Conservation (phyloP, 2,797 vertebrate genomes). For the Pelochelys cantorii region DNA sequence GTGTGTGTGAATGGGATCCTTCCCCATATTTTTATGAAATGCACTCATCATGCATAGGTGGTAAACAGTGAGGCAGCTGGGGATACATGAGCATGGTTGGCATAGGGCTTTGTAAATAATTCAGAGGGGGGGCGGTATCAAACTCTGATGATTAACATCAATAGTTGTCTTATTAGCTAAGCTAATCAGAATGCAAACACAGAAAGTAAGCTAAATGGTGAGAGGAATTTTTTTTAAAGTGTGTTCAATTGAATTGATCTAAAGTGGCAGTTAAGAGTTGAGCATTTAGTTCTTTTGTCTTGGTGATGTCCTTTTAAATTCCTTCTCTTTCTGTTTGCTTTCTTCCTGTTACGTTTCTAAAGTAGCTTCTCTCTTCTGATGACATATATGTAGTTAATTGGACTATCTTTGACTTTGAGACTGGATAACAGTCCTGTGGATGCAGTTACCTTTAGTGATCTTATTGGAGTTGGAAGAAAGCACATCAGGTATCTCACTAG, state of each 20-base stretch:
- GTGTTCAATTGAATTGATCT: neutral
- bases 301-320: neutral
- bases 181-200: neutral
- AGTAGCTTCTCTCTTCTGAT: neutral
- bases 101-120: neutral
- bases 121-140: neutral
- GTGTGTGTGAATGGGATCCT: neutral
- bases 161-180: neutral
- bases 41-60: neutral
- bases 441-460: neutral
- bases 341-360: neutral
- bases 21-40: neutral
- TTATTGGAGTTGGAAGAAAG: neutral
- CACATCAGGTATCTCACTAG: neutral
- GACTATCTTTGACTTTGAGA: neutral
- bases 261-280: neutral
- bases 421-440: neutral
- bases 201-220: neutral
- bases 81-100: neutral
- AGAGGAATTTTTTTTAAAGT: neutral
- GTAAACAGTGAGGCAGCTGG: neutral
- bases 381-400: neutral
- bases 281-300: neutral
- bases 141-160: neutral
- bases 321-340: neutral